Evolutionary conservation across 2,888 invertebrate species (phyloP).

Genomic region (Lasioglossum villosulum): DNA sequence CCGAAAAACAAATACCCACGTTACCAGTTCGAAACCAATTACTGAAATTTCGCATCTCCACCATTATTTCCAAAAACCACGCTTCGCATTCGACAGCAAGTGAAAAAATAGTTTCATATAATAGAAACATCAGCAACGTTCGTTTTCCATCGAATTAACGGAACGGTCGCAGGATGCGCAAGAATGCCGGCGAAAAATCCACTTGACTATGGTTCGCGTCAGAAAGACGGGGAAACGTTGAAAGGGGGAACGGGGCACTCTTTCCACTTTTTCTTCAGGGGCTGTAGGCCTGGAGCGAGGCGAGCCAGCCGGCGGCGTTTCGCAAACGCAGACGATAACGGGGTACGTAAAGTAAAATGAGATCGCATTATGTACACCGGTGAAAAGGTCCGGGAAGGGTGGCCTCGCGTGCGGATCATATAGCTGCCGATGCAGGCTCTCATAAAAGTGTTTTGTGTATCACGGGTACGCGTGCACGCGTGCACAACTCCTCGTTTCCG

Average conservation of each 20-base stretch:
- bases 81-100: neutral
- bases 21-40: neutral
- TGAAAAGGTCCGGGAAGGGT: conserved; percentile 69
- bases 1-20: neutral
- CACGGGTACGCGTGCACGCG: conserved; percentile 13
- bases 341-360: conserved; percentile 70
- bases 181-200: conserved; percentile 46
- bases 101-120: neutral
- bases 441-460: conserved; percentile 58
- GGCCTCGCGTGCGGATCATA: conserved; percentile 60
- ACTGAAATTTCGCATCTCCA: neutral
- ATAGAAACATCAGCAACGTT: conserved; percentile 5
- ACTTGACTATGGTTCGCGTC: conserved; percentile 49
- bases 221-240: conserved; percentile 50
- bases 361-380: conserved; percentile 73
- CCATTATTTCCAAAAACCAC: neutral
- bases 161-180: neutral
- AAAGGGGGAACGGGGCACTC: conserved; percentile 43
- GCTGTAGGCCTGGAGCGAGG: neutral
- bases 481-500: neutral
- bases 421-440: conserved; percentile 57
- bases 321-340: conserved; percentile 69
- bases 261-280: neutral
- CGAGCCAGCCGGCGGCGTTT: conserved; percentile 57
- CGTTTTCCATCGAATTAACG: conserved; percentile 39